These are phyloP conservation scores for Ptychoptera contaminata DNA, from an alignment of 2,888 invertebrate genomes.

Conservation along the genomic window DNA sequence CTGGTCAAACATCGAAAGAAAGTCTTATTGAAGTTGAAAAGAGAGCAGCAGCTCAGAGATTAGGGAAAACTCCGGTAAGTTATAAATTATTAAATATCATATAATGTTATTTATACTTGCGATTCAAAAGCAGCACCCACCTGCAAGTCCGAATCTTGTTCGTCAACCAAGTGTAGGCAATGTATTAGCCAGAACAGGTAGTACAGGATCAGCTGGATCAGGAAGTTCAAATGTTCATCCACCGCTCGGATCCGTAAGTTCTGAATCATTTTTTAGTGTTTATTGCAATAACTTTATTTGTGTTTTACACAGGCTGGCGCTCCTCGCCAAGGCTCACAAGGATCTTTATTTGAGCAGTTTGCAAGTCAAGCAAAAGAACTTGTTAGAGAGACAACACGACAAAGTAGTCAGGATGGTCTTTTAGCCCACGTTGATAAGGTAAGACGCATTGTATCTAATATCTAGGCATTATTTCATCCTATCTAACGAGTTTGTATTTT, in stretches of 20 bases:
- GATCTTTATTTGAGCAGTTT: conserved; percentile 74
- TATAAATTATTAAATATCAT: conserved; percentile 1
- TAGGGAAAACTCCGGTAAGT: conserved; percentile 21
- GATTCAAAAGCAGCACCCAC: conserved; percentile 29
- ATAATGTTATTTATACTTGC: conserved; percentile 1
- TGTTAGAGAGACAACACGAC: conserved; percentile 72
- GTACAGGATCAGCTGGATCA: conserved; percentile 42
- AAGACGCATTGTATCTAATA: conserved; percentile 8
- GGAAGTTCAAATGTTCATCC: conserved; percentile 23
- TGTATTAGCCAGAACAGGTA: conserved; percentile 44
- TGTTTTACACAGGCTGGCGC: conserved; percentile 17
- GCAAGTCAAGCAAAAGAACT: conserved; percentile 79
- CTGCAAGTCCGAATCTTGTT: conserved; percentile 37
- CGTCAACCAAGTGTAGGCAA: conserved; percentile 44
- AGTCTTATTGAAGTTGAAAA: conserved; percentile 12
- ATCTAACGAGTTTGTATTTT: background rate
- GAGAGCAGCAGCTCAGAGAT: conserved; percentile 16
- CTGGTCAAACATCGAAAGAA: conserved; percentile 33
- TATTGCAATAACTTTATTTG: background rate
- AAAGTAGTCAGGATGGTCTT: conserved; percentile 77
- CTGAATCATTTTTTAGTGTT: no score
- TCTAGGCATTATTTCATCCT: background rate
- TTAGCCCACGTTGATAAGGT: conserved; percentile 86
- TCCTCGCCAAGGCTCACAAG: conserved; percentile 64
- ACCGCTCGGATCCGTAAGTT: conserved; percentile 5